Evolutionary conservation across 1,140 invertebrate species (phyloP).

Genomic region (Oscheius sp.): DNA sequence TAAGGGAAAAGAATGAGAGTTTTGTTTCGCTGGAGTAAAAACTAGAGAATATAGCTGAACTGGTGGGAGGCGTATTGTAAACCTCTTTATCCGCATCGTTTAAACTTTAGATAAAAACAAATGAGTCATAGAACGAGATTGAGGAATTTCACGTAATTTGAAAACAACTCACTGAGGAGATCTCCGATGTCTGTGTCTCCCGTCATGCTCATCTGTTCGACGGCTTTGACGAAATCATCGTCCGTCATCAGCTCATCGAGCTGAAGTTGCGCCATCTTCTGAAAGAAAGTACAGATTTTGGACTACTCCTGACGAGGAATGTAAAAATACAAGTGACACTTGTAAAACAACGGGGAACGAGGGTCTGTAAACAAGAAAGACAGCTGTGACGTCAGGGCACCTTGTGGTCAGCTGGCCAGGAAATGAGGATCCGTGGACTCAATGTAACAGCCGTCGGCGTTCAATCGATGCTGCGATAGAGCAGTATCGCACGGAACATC

Average conservation of each 20-base stretch:
- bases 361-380: too few species aligned
- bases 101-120: too few species aligned
- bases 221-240: neutral
- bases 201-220: neutral
- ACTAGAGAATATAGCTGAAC: too few species aligned
- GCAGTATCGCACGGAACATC: neutral
- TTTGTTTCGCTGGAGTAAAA: too few species aligned
- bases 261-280: neutral
- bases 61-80: too few species aligned
- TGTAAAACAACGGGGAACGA: neutral
- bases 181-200: neutral
- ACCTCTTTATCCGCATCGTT: too few species aligned
- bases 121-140: too few species aligned
- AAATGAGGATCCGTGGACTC: neutral
- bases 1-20: too few species aligned
- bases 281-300: neutral
- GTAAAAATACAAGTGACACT: neutral
- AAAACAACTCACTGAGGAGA: conserved; percentile 5
- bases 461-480: neutral
- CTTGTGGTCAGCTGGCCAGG: neutral
- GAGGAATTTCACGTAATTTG: too few species aligned
- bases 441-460: neutral
- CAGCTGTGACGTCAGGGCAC: neutral
- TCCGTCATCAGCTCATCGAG: neutral
- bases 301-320: neutral